Evolutionary conservation across 64 coral and sea anemone species (phyloP).

Genomic region (Stichodactyla helianthus): DNA sequence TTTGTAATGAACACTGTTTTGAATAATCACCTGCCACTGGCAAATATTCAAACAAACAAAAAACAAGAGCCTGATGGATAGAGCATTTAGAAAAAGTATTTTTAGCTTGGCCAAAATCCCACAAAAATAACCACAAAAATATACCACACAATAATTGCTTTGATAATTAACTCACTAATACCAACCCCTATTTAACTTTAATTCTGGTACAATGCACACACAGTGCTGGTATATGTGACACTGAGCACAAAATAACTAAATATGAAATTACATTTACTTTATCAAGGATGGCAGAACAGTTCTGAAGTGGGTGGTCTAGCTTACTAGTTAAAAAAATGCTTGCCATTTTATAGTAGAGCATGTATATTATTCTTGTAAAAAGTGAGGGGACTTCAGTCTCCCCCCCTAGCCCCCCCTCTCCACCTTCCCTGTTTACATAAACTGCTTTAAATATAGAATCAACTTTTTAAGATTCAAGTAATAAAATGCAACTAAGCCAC

Average conservation of each 20-base stretch:
- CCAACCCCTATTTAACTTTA: not conserved
- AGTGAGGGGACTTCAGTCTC: too few species aligned
- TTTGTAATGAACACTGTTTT: not conserved
- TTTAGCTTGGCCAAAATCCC: not conserved
- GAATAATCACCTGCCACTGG: not conserved
- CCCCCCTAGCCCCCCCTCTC: too few species aligned
- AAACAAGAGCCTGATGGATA: not conserved
- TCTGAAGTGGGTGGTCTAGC: too few species aligned
- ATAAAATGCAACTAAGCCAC: too few species aligned
- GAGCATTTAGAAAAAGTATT: not conserved
- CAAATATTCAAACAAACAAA: not conserved
- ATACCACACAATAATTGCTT: not conserved
- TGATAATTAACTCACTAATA: not conserved
- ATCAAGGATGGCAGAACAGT: too few species aligned
- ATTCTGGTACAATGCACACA: not conserved
- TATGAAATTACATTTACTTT: not conserved
- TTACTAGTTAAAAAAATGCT: too few species aligned
- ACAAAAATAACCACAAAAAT: slow-evolving; percentile 11
- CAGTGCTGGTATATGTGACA: not conserved
- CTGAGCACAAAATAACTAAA: not conserved
- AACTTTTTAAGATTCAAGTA: too few species aligned
- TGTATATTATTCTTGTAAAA: too few species aligned
- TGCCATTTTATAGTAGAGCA: too few species aligned
- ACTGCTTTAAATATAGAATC: too few species aligned
- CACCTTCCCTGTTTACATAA: too few species aligned